Evolutionary conservation across 2,113 vertebrate species (phyloP).

Genomic region (Pteruthius melanotis): DNA sequence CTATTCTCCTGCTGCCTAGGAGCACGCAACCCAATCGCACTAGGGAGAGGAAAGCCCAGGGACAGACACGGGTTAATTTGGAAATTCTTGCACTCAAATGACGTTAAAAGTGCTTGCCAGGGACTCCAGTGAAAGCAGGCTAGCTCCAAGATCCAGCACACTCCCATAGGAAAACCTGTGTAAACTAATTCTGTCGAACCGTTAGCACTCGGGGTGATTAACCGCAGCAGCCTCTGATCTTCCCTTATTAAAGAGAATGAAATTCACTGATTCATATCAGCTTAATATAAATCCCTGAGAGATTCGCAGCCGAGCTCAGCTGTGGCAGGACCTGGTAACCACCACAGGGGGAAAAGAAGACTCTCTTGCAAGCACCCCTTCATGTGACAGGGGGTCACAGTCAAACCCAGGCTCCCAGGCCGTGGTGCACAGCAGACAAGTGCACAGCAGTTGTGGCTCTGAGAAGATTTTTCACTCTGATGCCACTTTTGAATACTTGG

Average conservation of each 20-base stretch:
- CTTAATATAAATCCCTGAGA: slow-evolving; percentile 51
- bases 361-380: not conserved
- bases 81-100: not conserved
- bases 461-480: not conserved
- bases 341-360: not conserved
- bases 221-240: slow-evolving; percentile 36
- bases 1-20: not conserved
- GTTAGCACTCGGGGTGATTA: slow-evolving; percentile 44
- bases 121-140: not conserved
- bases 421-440: not conserved
- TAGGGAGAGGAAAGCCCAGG: not conserved
- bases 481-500: slow-evolving; percentile 51
- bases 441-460: not conserved
- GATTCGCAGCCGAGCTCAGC: not conserved
- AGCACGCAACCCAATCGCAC: rapidly evolving
- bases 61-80: not conserved
- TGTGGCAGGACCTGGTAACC: not conserved
- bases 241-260: slow-evolving; percentile 55
- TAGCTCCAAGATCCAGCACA: not conserved
- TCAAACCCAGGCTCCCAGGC: not conserved
- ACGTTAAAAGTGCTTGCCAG: not conserved
- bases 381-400: not conserved
- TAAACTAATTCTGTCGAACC: slow-evolving; percentile 40
- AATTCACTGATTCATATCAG: slow-evolving; percentile 55
- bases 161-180: slow-evolving; percentile 34